Conservation (phyloP, 1,140 invertebrate species). For the Drosophila neocordata region DNA sequence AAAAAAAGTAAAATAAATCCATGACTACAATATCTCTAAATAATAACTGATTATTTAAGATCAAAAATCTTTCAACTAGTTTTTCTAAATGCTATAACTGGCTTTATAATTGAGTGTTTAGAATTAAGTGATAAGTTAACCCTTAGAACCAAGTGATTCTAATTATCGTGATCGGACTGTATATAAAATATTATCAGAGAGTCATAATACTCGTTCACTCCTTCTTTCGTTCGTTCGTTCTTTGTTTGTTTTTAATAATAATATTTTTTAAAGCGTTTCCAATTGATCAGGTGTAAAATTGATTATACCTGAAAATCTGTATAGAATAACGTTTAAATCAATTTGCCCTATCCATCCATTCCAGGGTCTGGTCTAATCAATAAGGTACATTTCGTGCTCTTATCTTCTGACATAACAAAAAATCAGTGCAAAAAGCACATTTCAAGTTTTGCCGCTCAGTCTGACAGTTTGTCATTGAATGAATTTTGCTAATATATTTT, state of each 20-base stretch:
- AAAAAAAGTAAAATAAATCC: neutral
- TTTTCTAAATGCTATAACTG: neutral
- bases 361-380: neutral
- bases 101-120: too few relatives aligned
- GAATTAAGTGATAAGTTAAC: too few relatives aligned
- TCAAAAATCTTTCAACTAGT: neutral
- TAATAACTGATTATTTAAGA: neutral
- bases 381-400: neutral
- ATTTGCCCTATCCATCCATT: neutral
- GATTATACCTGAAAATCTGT: neutral
- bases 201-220: too few relatives aligned
- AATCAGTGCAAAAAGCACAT: constrained; percentile 2
- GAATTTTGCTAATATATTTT: constrained; percentile 4
- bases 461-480: neutral
- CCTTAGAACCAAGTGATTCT: too few relatives aligned
- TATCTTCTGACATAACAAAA: neutral
- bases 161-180: too few relatives aligned
- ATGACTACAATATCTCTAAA: neutral
- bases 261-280: neutral
- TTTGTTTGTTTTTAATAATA: neutral
- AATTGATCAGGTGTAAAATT: neutral
- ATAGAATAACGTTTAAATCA: neutral
- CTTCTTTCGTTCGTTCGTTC: too few relatives aligned
- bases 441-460: neutral
- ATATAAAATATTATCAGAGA: too few relatives aligned